Conservation (phyloP, 2,113 vertebrate species). For the Apaloderma vittatum region DNA sequence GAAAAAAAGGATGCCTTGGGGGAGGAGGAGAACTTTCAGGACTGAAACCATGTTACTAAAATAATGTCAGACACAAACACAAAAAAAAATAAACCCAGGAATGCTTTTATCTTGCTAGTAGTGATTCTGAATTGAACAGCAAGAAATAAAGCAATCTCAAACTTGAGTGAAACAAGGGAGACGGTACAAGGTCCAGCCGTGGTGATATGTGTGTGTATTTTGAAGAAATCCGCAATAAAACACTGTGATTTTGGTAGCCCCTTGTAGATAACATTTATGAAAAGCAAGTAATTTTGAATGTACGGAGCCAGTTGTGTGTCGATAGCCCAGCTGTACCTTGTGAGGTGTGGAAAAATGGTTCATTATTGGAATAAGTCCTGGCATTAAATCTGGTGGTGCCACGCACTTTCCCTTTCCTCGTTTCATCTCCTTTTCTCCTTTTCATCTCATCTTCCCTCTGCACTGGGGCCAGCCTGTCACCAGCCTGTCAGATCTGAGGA, state of each 20-base stretch:
- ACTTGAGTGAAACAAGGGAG: neutral
- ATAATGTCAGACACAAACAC: neutral
- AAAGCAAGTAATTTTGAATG: neutral
- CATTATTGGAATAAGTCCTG: neutral
- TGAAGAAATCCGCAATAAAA: neutral
- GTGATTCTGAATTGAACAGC: neutral
- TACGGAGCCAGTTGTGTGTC: neutral
- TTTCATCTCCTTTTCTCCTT: neutral
- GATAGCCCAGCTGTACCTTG: neutral
- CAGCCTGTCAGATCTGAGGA: neutral
- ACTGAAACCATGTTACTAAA: neutral
- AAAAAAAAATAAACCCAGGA: neutral
- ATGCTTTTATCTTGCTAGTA: neutral
- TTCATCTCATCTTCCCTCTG: neutral
- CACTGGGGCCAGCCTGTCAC: neutral
- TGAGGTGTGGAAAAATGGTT: neutral
- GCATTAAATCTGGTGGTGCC: accelerated
- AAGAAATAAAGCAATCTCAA: neutral
- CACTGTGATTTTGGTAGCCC: neutral
- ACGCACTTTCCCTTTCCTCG: neutral
- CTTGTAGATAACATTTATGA: neutral
- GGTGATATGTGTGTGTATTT: neutral
- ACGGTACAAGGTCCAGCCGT: neutral
- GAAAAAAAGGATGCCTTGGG: neutral
- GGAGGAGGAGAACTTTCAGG: neutral